Evolutionary conservation across 2,888 invertebrate genomes (phyloP).

Genomic region (Mechanitis mazaeus): DNA sequence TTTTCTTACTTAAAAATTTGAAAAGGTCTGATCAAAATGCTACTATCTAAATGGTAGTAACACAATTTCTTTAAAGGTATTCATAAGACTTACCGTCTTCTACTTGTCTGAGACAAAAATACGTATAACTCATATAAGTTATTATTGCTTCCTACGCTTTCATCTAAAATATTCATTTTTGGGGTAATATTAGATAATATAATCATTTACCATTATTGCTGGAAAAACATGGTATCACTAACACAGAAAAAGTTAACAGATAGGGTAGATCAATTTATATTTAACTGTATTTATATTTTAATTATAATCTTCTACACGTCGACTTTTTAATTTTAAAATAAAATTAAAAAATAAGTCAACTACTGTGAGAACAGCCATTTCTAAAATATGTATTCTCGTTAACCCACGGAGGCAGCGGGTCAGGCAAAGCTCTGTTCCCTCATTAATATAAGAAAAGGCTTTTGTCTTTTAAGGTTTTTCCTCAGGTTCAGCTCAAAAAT

Average conservation of each 20-base stretch:
- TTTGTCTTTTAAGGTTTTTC: background rate
- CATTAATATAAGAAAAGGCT: background rate
- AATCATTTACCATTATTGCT: background rate
- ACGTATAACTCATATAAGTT: too few relatives aligned
- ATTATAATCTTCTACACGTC: too few relatives aligned
- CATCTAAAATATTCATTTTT: background rate
- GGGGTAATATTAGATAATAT: background rate
- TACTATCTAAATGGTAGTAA: too few relatives aligned
- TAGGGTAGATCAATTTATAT: too few relatives aligned
- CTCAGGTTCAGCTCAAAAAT: background rate
- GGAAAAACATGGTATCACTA: background rate
- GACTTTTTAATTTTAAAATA: background rate
- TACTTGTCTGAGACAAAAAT: too few relatives aligned
- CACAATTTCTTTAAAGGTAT: too few relatives aligned
- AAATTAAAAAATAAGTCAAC: background rate
- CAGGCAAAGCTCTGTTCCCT: conserved; percentile 1
- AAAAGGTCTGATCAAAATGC: too few relatives aligned
- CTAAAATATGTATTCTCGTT: background rate
- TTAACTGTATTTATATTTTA: too few relatives aligned
- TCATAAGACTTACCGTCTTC: too few relatives aligned
- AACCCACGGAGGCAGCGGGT: background rate
- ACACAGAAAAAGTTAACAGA: too few relatives aligned
- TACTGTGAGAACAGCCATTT: background rate
- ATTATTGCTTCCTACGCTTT: too few relatives aligned
- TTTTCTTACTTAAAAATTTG: too few relatives aligned